Percentiles rank a stretch among this genome's conserved stretches.
phyloP scores from a whole-genome alignment of 1,140 invertebrate species.

The Pogonus chalceus region DNA sequence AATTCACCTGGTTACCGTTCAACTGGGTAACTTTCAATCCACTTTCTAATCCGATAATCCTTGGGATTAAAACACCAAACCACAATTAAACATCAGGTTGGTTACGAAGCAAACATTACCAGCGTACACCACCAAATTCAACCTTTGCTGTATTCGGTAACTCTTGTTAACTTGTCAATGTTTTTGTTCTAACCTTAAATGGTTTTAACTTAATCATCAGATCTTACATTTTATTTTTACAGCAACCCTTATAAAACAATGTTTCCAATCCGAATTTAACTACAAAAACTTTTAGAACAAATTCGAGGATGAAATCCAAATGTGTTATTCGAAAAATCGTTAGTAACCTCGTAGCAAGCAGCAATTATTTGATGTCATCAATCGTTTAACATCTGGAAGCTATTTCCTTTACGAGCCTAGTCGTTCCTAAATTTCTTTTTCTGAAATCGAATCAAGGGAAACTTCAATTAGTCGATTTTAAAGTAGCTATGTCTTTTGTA shows the following conservation, averaged over 20 bases:
- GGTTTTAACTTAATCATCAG: too few relatives aligned
- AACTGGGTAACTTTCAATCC: neutral
- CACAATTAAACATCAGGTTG: neutral
- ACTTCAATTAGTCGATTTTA: conserved; percentile 1
- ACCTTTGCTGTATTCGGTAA: too few relatives aligned
- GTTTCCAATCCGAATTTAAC: too few relatives aligned
- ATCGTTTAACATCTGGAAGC: conserved; percentile 7
- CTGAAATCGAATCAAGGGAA: neutral
- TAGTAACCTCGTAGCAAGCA: neutral
- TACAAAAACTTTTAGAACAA: too few relatives aligned
- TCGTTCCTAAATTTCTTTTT: neutral
- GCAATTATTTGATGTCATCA: conserved; percentile 3
- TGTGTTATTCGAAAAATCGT: conserved; percentile 4
- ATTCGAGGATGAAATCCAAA: too few relatives aligned
- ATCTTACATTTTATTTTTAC: too few relatives aligned
- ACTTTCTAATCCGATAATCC: conserved; percentile 1
- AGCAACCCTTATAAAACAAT: too few relatives aligned
- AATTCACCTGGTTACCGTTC: neutral
- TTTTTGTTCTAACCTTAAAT: too few relatives aligned
- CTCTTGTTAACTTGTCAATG: too few relatives aligned
- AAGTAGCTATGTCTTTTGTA: conserved; percentile 2
- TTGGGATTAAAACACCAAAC: neutral
- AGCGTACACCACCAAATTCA: too few relatives aligned
- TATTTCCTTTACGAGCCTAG: neutral
- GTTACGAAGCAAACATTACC: neutral